Evolutionary conservation across 2,888 invertebrate genomes (phyloP).

Genomic region (Hirtodrosophila confusa): DNA sequence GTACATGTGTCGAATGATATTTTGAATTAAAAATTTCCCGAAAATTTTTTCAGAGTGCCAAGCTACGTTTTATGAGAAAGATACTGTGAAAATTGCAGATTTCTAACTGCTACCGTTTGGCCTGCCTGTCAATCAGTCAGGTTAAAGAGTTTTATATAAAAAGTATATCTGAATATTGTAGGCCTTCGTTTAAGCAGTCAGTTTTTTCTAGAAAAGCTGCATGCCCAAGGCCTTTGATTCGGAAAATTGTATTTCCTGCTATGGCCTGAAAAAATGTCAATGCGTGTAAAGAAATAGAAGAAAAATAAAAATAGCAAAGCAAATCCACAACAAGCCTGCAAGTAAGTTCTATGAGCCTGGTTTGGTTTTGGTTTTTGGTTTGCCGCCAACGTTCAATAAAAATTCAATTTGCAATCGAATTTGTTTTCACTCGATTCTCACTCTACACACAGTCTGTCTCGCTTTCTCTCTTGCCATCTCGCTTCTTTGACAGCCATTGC

Average conservation of each 20-base stretch:
- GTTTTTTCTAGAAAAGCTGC: neutral
- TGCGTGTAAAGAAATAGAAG: slow-evolving; percentile 8
- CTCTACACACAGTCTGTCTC: slow-evolving; percentile 5
- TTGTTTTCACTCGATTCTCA: slow-evolving; percentile 58
- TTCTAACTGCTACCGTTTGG: too few relatives aligned
- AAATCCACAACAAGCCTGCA: slow-evolving; percentile 45
- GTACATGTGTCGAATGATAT: too few relatives aligned
- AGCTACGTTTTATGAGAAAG: too few relatives aligned
- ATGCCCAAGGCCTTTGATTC: slow-evolving; percentile 34
- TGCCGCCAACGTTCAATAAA: slow-evolving; percentile 71
- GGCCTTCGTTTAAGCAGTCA: slow-evolving; percentile 5
- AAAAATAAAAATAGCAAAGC: slow-evolving; percentile 42
- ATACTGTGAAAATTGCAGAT: too few relatives aligned
- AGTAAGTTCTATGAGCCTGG: slow-evolving; percentile 9
- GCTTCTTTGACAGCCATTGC: slow-evolving; percentile 46
- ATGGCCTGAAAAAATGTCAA: slow-evolving; percentile 45
- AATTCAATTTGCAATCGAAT: slow-evolving; percentile 78
- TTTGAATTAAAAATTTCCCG: too few relatives aligned
- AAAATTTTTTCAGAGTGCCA: too few relatives aligned
- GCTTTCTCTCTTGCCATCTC: slow-evolving; percentile 7
- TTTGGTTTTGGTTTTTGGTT: slow-evolving; percentile 23
- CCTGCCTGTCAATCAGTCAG: too few relatives aligned
- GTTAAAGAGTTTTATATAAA: too few relatives aligned
- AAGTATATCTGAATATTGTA: neutral
- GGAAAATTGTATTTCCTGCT: slow-evolving; percentile 64